These are phyloP conservation scores for Streblospio benedicti DNA, from an alignment of 1,140 invertebrate species.

Conservation along the genomic window DNA sequence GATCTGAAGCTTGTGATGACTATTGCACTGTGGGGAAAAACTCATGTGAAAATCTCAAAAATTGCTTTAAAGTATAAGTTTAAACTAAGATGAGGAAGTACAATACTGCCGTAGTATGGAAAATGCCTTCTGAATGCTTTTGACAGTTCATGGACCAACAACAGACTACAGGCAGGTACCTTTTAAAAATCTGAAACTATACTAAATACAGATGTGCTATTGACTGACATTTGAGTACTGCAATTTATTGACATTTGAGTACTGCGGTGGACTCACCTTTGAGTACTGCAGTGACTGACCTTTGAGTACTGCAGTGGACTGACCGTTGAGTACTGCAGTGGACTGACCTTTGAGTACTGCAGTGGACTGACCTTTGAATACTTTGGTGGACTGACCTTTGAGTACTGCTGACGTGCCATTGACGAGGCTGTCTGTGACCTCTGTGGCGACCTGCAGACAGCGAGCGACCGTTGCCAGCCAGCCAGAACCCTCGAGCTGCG, in stretches of 20 bases:
- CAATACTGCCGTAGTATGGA: not conserved
- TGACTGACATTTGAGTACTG: not conserved
- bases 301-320: too few species aligned
- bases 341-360: slow-evolving; percentile 5
- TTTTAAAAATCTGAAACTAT: not conserved
- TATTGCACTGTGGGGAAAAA: too few species aligned
- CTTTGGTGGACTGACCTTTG: too few species aligned
- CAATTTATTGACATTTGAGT: not conserved
- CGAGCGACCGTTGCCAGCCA: not conserved
- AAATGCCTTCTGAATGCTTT: too few species aligned
- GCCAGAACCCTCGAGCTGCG: not conserved
- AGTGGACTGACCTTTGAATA: not conserved
- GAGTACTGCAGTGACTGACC: slow-evolving; percentile 1
- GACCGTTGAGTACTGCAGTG: too few species aligned
- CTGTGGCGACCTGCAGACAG: not conserved
- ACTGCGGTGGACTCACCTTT: too few species aligned
- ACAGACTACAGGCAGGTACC: not conserved
- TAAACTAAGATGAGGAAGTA: not conserved
- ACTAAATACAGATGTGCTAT: not conserved
- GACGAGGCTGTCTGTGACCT: slow-evolving; percentile 4
- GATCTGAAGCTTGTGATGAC: not conserved
- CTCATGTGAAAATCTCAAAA: not conserved
- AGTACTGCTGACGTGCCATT: too few species aligned
- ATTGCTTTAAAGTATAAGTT: not conserved
- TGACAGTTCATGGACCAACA: too few species aligned